Conservation (phyloP, 2,113 vertebrate genomes). For the Xerus inauris region DNA sequence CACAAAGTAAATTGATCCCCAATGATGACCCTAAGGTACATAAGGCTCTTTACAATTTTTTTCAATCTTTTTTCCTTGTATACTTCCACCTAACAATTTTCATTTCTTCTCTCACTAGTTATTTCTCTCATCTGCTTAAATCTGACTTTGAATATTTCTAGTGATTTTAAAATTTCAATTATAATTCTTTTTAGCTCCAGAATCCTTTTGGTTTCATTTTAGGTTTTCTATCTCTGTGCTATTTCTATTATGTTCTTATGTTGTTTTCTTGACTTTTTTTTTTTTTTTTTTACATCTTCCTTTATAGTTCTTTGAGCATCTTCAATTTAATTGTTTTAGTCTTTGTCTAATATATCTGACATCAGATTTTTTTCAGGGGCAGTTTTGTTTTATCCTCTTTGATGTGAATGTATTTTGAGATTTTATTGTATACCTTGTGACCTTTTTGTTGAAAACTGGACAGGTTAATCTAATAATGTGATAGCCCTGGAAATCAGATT, state of each 20-base stretch:
- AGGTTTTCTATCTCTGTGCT: background rate
- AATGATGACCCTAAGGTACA: background rate
- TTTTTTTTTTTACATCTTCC: background rate
- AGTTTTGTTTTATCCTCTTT: background rate
- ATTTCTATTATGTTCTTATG: background rate
- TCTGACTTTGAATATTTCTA: background rate
- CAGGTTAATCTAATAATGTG: background rate
- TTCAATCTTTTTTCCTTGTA: background rate
- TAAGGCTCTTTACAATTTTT: background rate
- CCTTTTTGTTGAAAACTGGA: background rate
- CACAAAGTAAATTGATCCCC: background rate
- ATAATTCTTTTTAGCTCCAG: background rate
- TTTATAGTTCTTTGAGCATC: background rate
- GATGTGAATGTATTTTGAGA: background rate
- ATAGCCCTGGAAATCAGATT: background rate
- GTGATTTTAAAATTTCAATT: background rate
- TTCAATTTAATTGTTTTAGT: background rate
- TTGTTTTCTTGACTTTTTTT: background rate
- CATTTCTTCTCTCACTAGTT: background rate
- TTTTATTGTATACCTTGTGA: background rate
- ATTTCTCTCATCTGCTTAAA: background rate
- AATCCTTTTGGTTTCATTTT: background rate
- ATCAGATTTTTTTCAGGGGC: background rate
- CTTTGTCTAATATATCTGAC: background rate
- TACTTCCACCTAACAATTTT: background rate